Base-by-base conservation (phyloP, 2,888 invertebrate species). In the Elegia similella region DNA sequence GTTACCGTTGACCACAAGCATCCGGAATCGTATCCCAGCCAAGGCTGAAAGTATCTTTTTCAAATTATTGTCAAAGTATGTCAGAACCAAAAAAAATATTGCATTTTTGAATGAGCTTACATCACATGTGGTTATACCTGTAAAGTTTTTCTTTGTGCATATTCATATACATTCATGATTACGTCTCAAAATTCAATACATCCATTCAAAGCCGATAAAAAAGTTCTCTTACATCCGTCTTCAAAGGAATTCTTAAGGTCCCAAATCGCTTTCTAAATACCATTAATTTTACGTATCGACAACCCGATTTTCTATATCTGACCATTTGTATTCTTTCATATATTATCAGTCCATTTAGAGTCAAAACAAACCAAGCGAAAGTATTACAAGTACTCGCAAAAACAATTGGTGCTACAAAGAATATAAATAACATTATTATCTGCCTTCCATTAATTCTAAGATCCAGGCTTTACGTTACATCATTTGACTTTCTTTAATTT, bases 271-370 rank as follows among this genome's bases (percentile, higher is more conserved):
- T 38, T 38, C 38, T n/a, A 38, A 23, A 12, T 8, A n/a, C 38
- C 38, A 38, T 38, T 38, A 12, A n/a, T 38, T n/a, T 38, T 2
- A 38, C 38, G 3, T 2, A 38, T 46, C 23, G 38, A 38, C 10
- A 38, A 12, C 1, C 38, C 12, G 1, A 38, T 12, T n/a, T 32
- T n/a, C 29, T 15, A 23, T 23, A 23, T 23, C 23, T 23, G 44
- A 55, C 46, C 17, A 55, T 46, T 55, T 17, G 30, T 55, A 46
- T 55, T 46, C 38, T 42, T 46, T 44, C 34, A 52, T 42, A 52
- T 32, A 32, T 57, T 44, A 52, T 48, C 48, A 48, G 30, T 32
- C 48, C 48, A 48, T 48, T 48, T 48, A 15, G 48, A 48, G 48
- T 48, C 48, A 48, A 48, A 15, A 48, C 48, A 32, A 15, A 32